A percentile compares a stretch with the other conserved stretches of the same genome.
phyloP scores from a whole-genome alignment of 2,888 invertebrate species.

The Andrena haemorrhoa region DNA sequence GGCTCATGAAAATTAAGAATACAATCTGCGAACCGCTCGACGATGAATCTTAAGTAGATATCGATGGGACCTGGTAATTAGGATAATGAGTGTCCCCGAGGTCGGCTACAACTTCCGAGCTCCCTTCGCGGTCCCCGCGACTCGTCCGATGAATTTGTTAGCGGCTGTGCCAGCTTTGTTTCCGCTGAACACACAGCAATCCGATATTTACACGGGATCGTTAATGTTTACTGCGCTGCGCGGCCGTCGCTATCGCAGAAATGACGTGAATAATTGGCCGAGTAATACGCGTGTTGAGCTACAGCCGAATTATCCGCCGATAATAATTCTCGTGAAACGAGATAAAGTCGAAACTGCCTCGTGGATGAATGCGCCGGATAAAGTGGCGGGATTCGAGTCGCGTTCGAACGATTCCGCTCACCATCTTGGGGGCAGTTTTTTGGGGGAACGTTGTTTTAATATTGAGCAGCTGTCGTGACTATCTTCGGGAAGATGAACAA shows the following conservation, averaged over 20 bases:
- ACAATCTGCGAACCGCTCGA: slow-evolving; percentile 62
- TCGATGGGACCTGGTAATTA: slow-evolving; percentile 43
- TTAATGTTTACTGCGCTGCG: slow-evolving; percentile 41
- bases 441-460: not conserved
- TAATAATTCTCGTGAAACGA: slow-evolving; percentile 34
- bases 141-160: slow-evolving; percentile 9
- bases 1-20: slow-evolving; percentile 65
- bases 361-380: slow-evolving; percentile 9
- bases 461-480: not conserved
- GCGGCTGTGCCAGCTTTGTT: slow-evolving; percentile 12
- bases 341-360: slow-evolving; percentile 39
- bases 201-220: slow-evolving; percentile 28
- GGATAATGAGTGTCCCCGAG: slow-evolving; percentile 47
- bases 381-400: slow-evolving; percentile 15
- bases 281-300: slow-evolving; percentile 29
- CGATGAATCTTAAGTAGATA: slow-evolving; percentile 52
- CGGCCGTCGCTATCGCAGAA: slow-evolving; percentile 28
- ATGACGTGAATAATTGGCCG: slow-evolving; percentile 36
- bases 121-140: not conserved
- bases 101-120: not conserved
- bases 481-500: no score
- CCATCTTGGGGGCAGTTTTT: no score
- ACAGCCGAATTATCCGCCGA: slow-evolving; percentile 14
- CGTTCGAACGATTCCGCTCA: not conserved
- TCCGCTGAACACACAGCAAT: not conserved